A percentile compares a stretch with the other conserved stretches of the same genome.
Evolutionary conservation across 30 jellyfish, hydroid and myxozoan species (phyloP).

Genomic region (Turritopsis rubra): DNA sequence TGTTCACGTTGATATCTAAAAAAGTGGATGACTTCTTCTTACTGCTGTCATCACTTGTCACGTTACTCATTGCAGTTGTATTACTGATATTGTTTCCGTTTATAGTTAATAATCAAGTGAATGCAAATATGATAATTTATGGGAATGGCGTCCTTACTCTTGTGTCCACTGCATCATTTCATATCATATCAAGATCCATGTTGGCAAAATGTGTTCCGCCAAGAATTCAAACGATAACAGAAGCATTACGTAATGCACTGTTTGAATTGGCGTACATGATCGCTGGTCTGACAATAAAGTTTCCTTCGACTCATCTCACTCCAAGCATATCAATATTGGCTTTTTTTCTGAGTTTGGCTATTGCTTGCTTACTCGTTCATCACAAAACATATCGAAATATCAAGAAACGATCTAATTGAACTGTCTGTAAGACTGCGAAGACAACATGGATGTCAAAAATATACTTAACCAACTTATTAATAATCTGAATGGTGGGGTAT

Average conservation of each 20-base stretch:
- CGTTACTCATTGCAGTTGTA: neutral
- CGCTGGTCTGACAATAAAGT: neutral
- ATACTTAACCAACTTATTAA: neutral
- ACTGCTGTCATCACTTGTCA: neutral
- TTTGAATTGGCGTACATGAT: slow-evolving; percentile 4
- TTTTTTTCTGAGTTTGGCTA: neutral
- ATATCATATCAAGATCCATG: slow-evolving; percentile 9
- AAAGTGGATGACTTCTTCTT: neutral
- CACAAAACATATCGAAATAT: neutral
- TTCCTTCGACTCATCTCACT: neutral
- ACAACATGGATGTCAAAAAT: no score
- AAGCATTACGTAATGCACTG: slow-evolving; percentile 17
- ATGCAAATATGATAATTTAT: neutral
- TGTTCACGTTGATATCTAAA: neutral
- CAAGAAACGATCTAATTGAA: neutral
- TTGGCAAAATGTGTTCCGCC: neutral
- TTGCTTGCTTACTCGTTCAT: neutral
- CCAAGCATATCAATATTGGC: neutral
- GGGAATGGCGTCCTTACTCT: neutral
- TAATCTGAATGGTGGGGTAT: neutral
- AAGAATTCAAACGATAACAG: slow-evolving; percentile 2
- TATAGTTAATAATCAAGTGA: neutral
- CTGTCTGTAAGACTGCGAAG: neutral
- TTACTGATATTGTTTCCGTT: neutral
- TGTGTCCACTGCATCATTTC: neutral